phyloP scores from a whole-genome alignment of 2,888 invertebrate species.

The Dexiosoma caninum region DNA sequence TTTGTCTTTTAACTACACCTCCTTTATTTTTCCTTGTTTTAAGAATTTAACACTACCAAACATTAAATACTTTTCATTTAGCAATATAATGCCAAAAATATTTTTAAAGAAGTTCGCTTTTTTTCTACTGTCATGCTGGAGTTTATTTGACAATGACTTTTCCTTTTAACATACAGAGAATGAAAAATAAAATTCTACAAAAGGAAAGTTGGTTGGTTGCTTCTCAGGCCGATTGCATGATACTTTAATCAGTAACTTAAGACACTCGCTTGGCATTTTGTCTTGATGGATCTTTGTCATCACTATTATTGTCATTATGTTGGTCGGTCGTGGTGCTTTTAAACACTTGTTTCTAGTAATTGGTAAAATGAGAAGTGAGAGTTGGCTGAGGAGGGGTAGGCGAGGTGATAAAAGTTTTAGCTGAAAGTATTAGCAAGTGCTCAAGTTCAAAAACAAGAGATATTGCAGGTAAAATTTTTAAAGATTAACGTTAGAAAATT shows the following conservation, averaged over 20 bases:
- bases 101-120: slow-evolving; percentile 38
- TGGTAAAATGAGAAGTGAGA: neutral
- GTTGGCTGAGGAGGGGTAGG: too few relatives aligned
- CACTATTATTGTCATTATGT: slow-evolving; percentile 23
- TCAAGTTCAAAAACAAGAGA: neutral
- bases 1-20: slow-evolving; percentile 39
- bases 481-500: too few relatives aligned
- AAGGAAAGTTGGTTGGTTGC: slow-evolving; percentile 10
- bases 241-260: slow-evolving; percentile 52
- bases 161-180: slow-evolving; percentile 46
- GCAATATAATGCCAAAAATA: slow-evolving; percentile 12
- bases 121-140: slow-evolving; percentile 15
- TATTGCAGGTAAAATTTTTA: neutral
- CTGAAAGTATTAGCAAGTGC: neutral
- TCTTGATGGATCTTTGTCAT: slow-evolving; percentile 50
- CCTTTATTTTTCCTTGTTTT: slow-evolving; percentile 1
- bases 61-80: slow-evolving; percentile 45
- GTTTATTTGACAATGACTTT: slow-evolving; percentile 46
- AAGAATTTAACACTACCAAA: slow-evolving; percentile 55
- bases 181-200: slow-evolving; percentile 32
- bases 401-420: neutral
- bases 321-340: slow-evolving; percentile 17
- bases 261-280: slow-evolving; percentile 42
- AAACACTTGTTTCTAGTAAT: slow-evolving; percentile 2
- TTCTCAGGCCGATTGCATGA: slow-evolving; percentile 23